phyloP scores from a whole-genome alignment of 1,140 invertebrate species.

The Triops longicaudatus region DNA sequence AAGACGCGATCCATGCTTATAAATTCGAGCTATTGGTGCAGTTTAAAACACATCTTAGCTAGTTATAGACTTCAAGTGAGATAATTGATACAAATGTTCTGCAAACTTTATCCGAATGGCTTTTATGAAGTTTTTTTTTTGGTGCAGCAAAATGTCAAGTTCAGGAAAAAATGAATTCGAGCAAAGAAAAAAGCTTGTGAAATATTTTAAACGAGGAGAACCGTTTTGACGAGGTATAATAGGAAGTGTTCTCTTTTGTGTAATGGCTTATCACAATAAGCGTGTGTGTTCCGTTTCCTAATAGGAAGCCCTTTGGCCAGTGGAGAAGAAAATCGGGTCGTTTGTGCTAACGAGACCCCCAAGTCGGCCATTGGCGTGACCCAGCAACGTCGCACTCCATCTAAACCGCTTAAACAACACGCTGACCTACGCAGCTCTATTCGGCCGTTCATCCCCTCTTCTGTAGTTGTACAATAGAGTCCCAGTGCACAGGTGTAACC shows the following conservation, averaged over 20 bases:
- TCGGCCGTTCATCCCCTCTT: not conserved
- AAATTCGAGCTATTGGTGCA: not conserved
- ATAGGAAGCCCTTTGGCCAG: conserved; percentile 10
- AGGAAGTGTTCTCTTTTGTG: not conserved
- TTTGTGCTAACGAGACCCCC: not conserved
- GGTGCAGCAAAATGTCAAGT: too few species aligned
- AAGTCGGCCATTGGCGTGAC: conserved; percentile 10
- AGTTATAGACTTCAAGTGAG: too few species aligned
- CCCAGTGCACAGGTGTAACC: not conserved
- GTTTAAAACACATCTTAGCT: too few species aligned
- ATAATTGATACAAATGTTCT: too few species aligned
- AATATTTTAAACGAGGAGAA: not conserved
- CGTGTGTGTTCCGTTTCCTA: not conserved
- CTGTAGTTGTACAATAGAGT: not conserved
- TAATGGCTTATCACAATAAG: conserved; percentile 15
- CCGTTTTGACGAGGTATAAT: not conserved
- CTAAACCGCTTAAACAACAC: conserved; percentile 15
- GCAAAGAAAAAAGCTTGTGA: not conserved
- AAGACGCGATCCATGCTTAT: not conserved
- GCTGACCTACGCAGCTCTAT: not conserved
- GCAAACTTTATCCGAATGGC: too few species aligned
- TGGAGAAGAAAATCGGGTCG: conserved; percentile 10
- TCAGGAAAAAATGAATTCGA: not conserved
- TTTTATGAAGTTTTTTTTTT: too few species aligned
- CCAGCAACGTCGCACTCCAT: conserved; percentile 13